A percentile compares a stretch with the other conserved stretches of the same genome.
Conservation (phyloP, 2,113 vertebrate species). For the Butorides virescens region DNA sequence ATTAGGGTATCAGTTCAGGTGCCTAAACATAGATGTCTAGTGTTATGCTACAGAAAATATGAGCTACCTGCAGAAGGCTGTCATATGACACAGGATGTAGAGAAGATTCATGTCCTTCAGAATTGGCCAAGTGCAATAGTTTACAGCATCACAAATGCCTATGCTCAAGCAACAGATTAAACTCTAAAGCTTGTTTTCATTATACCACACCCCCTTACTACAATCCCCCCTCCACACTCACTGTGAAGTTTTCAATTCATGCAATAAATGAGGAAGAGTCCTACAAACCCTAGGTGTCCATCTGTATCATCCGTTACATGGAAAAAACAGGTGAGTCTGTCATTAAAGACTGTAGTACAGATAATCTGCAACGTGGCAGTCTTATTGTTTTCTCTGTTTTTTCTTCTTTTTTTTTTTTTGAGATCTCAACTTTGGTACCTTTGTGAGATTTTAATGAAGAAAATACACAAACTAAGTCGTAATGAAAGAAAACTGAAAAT, state of each 20-base stretch:
- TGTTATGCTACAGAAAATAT: accelerated
- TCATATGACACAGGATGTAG: neutral
- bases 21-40: neutral
- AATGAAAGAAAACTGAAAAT: neutral
- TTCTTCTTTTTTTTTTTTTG: neutral
- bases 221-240: neutral
- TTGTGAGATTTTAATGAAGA: neutral
- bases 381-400: neutral
- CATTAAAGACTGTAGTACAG: neutral
- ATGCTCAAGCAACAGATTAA: neutral
- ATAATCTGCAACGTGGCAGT: neutral
- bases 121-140: neutral
- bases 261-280: neutral
- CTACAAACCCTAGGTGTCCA: neutral
- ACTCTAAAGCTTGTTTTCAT: neutral
- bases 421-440: neutral
- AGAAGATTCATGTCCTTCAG: neutral
- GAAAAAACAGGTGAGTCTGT: neutral
- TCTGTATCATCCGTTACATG: neutral
- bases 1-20: neutral
- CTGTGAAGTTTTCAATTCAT: neutral
- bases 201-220: neutral
- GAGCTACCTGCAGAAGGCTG: neutral
- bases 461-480: neutral
- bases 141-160: neutral